phyloP scores from a whole-genome alignment of 2,888 invertebrate genomes.

The Pachycephus smyrnensis region DNA sequence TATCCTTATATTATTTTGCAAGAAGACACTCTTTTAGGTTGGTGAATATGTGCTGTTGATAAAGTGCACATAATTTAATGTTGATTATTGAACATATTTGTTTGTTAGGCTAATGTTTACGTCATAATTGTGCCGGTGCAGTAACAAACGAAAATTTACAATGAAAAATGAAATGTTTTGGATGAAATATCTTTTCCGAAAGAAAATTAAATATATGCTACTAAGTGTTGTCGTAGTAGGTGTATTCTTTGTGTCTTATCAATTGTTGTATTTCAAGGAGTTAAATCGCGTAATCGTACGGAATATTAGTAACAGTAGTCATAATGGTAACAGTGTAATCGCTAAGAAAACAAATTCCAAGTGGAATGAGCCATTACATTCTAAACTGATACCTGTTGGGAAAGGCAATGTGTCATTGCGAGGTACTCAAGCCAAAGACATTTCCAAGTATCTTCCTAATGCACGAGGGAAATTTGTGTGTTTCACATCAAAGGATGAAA shows the following conservation, averaged over 20 bases:
- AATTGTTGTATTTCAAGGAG: conserved; percentile 67
- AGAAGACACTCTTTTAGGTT: background rate
- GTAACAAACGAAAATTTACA: background rate
- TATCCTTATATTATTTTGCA: background rate
- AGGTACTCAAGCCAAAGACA: conserved; percentile 66
- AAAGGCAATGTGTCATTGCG: conserved; percentile 49
- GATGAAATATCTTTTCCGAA: conserved; percentile 36
- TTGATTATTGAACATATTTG: background rate
- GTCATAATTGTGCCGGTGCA: background rate
- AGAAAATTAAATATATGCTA: conserved; percentile 66
- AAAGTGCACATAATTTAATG: background rate
- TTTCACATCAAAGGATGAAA: conserved; percentile 65
- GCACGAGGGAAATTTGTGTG: conserved; percentile 67
- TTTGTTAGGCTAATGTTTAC: background rate
- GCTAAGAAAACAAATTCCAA: conserved; percentile 30
- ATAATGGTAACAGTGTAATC: conserved; percentile 21
- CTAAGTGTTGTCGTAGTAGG: conserved; percentile 63
- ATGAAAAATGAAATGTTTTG: conserved; percentile 40
- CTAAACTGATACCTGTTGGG: conserved; percentile 42
- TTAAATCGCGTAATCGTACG: conserved; percentile 41
- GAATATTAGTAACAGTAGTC: conserved; percentile 33
- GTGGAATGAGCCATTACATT: conserved; percentile 41
- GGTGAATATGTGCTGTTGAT: background rate
- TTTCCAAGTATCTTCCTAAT: conserved; percentile 66
- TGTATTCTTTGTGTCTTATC: conserved; percentile 62